Conservation (phyloP, 2,113 vertebrate species). For the Spea multiplicata region DNA sequence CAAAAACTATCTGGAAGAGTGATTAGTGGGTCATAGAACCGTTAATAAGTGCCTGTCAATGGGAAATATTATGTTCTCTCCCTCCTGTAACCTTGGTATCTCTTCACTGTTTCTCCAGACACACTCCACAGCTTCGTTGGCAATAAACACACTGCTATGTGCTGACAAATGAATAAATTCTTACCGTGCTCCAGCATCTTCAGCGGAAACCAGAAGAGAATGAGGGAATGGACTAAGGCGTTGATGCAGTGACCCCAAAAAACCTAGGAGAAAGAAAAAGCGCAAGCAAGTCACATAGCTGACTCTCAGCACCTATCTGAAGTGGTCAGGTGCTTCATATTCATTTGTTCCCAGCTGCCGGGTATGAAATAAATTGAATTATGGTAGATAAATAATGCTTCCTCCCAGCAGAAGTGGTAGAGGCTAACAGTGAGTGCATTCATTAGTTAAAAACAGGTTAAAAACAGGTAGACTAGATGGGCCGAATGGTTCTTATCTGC, state of each 20-base stretch:
- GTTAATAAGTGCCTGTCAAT: slow-evolving; percentile 23
- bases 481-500: too few relatives aligned
- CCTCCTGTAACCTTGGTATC: slow-evolving; percentile 26
- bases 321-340: slow-evolving; percentile 55
- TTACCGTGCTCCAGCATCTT: slow-evolving; percentile 96
- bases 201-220: slow-evolving; percentile 98
- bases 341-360: slow-evolving; percentile 37
- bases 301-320: slow-evolving; percentile 59
- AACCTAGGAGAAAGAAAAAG: slow-evolving; percentile 79
- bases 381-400: too few relatives aligned
- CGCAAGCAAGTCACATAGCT: slow-evolving; percentile 57
- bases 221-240: slow-evolving; percentile 96
- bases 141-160: slow-evolving; percentile 44
- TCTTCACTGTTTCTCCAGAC: slow-evolving; percentile 18
- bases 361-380: too few relatives aligned
- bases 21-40: slow-evolving; percentile 23
- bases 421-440: too few relatives aligned
- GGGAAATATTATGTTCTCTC: slow-evolving; percentile 15
- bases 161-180: slow-evolving; percentile 53
- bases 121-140: slow-evolving; percentile 42
- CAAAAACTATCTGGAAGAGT: slow-evolving; percentile 23
- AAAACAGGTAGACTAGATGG: too few relatives aligned
- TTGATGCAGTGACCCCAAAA: slow-evolving; percentile 99
- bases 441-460: too few relatives aligned
- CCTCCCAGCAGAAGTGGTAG: too few relatives aligned